Evolutionary conservation across 2,113 vertebrate species (phyloP), one percentile per base, ranked within the genome.

Genomic region (Alethe castanea): DNA sequence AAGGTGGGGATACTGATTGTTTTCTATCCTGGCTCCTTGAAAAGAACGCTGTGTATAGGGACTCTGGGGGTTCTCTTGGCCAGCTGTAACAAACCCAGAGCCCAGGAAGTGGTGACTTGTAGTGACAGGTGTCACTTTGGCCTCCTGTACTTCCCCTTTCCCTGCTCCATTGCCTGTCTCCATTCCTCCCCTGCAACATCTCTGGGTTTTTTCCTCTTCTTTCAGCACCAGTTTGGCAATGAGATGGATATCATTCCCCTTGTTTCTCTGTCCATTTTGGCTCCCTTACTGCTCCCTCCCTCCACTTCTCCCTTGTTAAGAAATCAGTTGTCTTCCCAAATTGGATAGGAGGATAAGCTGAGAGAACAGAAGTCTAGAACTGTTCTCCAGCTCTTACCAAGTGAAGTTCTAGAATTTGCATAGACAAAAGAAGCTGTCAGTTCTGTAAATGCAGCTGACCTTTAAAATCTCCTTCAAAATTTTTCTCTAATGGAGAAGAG

Each of bases 1-100:
- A 97, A 96, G 96, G 96, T 97, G 95, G 96, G 96, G 95, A 96
- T 62, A 91, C 74, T 93, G 90, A 94, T 96, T 97, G 92, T 93
- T 97, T 97, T 97, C 90, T 97, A 88, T 83, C 92, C 93, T 95
- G 90, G 92, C 92, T 95, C 93, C 90, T 96, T 95, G 93, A 95
- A 96, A 96, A 95, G 87, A 91, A 91, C 62, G 45, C 52, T 96
- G 82, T 95, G 19, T 94, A 4, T 59, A 91, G 81, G 87, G 93
- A 86, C 84, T 94, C 90, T 82, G 90, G 92, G 94, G 92, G n/a
- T 92, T 95, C 93, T 90, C 72, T 94, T 90, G 64, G 93, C 81
- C 5, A 1, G 76, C 93, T 70, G 64, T 92, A 95, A 62, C 6
- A 13, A 77, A 95, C 93, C 90, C 95, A 95, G 91, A 95, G 90